Conservation (phyloP, 2,888 invertebrate species). For the Caenorhabditis sp. region DNA sequence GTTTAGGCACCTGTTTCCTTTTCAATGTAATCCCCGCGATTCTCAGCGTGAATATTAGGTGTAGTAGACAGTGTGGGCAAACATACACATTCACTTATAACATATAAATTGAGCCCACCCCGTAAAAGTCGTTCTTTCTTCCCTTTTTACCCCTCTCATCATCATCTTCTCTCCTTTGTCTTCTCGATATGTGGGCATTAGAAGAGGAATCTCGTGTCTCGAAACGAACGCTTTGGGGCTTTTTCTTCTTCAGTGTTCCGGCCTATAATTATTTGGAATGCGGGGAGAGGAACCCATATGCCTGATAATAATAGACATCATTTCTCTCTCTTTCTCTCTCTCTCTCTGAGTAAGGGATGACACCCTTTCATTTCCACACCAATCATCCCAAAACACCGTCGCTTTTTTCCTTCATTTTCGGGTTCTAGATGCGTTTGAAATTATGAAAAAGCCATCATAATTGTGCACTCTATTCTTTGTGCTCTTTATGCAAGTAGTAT, state of each 20-base stretch:
- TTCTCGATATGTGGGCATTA: too few relatives aligned
- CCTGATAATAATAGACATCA: conserved; percentile 61
- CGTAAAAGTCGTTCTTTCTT: neutral
- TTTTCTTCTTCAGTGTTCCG: neutral
- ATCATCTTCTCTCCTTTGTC: neutral
- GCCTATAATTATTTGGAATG: conserved; percentile 54
- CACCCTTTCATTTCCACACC: conserved; percentile 17
- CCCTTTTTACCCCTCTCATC: neutral
- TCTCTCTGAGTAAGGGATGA: neutral
- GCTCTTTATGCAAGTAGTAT: too few relatives aligned
- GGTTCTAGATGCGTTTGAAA: conserved; percentile 29
- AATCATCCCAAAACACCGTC: conserved; percentile 9
- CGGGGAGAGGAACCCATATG: conserved; percentile 56
- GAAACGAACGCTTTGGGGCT: neutral
- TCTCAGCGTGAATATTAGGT: conserved; percentile 48
- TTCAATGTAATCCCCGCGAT: conserved; percentile 32
- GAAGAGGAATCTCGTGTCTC: neutral
- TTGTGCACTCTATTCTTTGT: too few relatives aligned
- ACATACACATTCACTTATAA: conserved; percentile 28
- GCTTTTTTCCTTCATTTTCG: neutral
- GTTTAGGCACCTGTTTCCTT: conserved; percentile 2
- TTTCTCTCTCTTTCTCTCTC: too few relatives aligned
- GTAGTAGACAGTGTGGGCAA: conserved; percentile 50
- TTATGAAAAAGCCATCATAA: neutral
- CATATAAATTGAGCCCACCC: neutral